A percentile compares a stretch with the other conserved stretches of the same genome.
Evolutionary conservation across 2,888 invertebrate genomes (phyloP).

Genomic region (Drepana falcataria): DNA sequence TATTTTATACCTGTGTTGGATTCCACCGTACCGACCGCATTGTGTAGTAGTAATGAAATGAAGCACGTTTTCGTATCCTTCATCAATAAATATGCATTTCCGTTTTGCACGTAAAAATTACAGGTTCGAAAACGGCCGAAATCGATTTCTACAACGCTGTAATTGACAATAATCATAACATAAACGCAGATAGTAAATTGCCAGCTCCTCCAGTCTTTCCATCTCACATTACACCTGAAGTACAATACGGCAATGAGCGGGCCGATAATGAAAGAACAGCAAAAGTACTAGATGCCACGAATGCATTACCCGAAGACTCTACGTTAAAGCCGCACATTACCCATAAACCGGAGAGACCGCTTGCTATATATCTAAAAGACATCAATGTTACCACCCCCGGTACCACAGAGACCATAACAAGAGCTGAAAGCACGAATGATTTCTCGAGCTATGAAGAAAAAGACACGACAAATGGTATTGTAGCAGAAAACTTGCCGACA

Average conservation of each 20-base stretch:
- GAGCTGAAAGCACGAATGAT: constrained; percentile 53
- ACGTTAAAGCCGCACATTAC: constrained; percentile 69
- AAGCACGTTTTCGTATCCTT: neutral
- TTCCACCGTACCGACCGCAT: neutral
- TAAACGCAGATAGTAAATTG: constrained; percentile 35
- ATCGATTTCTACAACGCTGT: constrained; percentile 68
- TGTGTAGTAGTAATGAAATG: neutral
- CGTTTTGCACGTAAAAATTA: constrained; percentile 23
- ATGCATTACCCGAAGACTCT: constrained; percentile 40
- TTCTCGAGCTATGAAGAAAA: constrained; percentile 44
- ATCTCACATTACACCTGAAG: constrained; percentile 65
- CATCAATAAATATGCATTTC: neutral
- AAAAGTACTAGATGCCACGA: constrained; percentile 41
- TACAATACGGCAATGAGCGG: constrained; percentile 73
- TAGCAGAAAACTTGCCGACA: constrained; percentile 11
- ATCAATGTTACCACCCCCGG: constrained; percentile 35
- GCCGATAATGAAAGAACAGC: constrained; percentile 57
- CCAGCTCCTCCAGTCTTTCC: constrained; percentile 64
- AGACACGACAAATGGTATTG: constrained; percentile 27
- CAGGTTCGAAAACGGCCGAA: constrained; percentile 68
- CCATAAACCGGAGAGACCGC: constrained; percentile 65
- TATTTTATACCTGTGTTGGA: neutral
- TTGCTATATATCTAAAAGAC: constrained; percentile 62
- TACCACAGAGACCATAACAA: constrained; percentile 42
- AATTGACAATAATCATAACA: constrained; percentile 36